Evolutionary conservation across 1,140 invertebrate genomes (phyloP).

Genomic region (Temnothorax nylanderi): DNA sequence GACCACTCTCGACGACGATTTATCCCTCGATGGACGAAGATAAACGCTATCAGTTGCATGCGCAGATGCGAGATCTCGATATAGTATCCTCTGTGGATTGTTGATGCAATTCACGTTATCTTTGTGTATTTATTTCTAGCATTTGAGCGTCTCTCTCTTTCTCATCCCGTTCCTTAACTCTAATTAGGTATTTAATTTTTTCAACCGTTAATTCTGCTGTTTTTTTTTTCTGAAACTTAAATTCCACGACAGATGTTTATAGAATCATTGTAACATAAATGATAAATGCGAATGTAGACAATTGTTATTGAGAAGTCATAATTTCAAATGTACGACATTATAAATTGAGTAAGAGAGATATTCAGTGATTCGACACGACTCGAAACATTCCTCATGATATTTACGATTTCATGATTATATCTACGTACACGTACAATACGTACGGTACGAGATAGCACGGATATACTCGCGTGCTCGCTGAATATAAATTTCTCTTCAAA

Average conservation of each 20-base stretch:
- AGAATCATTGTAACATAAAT: not conserved
- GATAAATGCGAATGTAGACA: not conserved
- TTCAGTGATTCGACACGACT: constrained; percentile 57
- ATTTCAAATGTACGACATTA: constrained; percentile 10
- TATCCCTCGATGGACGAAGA: constrained; percentile 12
- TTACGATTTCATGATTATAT: constrained; percentile 69
- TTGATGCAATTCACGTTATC: not conserved
- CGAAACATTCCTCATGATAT: constrained; percentile 55
- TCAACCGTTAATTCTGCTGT: not conserved
- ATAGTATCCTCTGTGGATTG: not conserved
- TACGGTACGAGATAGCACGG: constrained; percentile 37
- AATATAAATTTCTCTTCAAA: constrained; percentile 63
- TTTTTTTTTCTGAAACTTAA: not conserved
- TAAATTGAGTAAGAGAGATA: constrained; percentile 48
- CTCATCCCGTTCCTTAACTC: not conserved
- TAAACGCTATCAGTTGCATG: constrained; percentile 27
- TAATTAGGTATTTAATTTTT: not conserved
- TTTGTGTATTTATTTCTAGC: not conserved
- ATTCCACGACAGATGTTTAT: not conserved
- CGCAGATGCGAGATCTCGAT: constrained; percentile 23
- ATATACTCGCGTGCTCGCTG: constrained; percentile 52
- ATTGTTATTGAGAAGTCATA: constrained; percentile 22
- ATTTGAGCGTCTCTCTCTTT: not conserved
- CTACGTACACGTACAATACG: constrained; percentile 43
- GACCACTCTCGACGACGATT: not conserved